These are phyloP conservation scores for Psephotus haematonotus DNA, from an alignment of 2,113 vertebrate species.

Conservation along the genomic window DNA sequence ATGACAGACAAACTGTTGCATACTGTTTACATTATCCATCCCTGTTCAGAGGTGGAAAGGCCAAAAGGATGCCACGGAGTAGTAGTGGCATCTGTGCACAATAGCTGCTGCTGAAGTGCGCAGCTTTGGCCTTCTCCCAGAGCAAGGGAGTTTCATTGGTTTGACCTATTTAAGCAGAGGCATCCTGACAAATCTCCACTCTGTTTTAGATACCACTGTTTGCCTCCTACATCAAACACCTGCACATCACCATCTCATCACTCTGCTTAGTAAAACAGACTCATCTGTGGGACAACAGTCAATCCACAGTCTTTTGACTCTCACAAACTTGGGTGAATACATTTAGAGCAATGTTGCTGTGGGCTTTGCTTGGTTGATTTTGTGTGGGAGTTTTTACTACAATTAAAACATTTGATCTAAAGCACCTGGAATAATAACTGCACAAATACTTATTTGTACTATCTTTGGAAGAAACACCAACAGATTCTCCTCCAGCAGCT, in stretches of 20 bases:
- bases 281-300: background rate
- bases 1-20: background rate
- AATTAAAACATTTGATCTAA: background rate
- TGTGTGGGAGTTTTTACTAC: background rate
- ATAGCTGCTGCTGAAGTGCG: background rate
- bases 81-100: background rate
- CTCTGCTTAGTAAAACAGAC: background rate
- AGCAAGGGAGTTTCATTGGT: background rate
- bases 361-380: background rate
- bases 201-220: background rate
- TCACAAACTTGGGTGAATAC: background rate
- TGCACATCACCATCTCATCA: background rate
- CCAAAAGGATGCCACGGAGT: background rate
- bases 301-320: background rate
- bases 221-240: background rate
- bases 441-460: background rate
- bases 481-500: background rate
- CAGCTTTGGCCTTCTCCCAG: background rate
- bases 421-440: background rate
- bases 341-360: background rate
- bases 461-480: background rate
- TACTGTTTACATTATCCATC: background rate
- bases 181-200: background rate
- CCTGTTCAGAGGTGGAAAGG: background rate
- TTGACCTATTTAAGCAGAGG: background rate